Percentiles rank a stretch among this genome's conserved stretches.
Evolutionary conservation across 2,113 vertebrate genomes (phyloP).

Genomic region (Terrapene triunguis): DNA sequence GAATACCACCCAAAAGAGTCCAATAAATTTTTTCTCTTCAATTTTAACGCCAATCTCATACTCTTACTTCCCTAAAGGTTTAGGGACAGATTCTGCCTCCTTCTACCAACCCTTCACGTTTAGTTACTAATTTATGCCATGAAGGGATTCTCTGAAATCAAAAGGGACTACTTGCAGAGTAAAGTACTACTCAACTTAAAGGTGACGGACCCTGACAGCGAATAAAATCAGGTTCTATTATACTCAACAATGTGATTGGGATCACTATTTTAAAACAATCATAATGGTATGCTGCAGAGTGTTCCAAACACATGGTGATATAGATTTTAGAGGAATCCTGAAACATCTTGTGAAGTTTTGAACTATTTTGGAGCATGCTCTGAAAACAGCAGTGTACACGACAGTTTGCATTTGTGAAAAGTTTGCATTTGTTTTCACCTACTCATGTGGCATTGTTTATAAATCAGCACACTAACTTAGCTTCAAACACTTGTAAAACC

Average conservation of each 20-base stretch:
- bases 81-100: background rate
- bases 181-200: background rate
- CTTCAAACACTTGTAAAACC: background rate
- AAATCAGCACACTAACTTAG: background rate
- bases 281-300: background rate
- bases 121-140: background rate
- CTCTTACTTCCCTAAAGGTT: background rate
- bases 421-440: background rate
- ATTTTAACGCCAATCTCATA: background rate
- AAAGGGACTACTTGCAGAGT: background rate
- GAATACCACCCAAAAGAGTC: background rate
- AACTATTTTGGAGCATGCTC: background rate
- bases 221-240: background rate
- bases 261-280: background rate
- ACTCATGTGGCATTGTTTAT: background rate
- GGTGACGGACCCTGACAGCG: too few species aligned
- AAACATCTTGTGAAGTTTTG: rapidly evolving
- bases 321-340: background rate
- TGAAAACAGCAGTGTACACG: background rate
- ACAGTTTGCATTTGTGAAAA: background rate
- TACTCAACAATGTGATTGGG: background rate
- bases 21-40: background rate
- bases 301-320: background rate
- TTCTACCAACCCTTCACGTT: background rate
- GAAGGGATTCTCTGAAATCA: background rate